A percentile compares a stretch with the other conserved stretches of the same genome.
Evolutionary conservation across 1,140 invertebrate genomes (phyloP).

Genomic region (Drosophila carrolli): DNA sequence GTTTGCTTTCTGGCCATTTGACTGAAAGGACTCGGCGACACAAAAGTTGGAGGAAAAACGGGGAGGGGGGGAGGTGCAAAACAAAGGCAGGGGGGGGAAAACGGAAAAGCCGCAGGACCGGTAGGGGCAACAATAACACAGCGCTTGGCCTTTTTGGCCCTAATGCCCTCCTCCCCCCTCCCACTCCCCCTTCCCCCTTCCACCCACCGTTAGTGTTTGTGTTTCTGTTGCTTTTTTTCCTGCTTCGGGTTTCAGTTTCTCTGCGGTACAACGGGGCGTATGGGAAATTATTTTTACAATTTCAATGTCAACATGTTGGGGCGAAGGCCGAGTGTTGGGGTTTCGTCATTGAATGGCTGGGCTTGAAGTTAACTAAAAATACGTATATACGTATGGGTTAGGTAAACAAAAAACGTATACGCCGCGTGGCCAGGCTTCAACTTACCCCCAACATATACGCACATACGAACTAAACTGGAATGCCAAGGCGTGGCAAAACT

Average conservation of each 20-base stretch:
- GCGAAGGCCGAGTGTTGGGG: slow-evolving; percentile 53
- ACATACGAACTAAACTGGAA: slow-evolving; percentile 6
- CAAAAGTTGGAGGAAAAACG: slow-evolving; percentile 16
- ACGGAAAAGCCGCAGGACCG: slow-evolving; percentile 33
- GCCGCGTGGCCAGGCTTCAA: slow-evolving; percentile 19
- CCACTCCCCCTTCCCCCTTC: too few relatives aligned
- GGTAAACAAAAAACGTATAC: slow-evolving; percentile 7
- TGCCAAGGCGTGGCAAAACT: slow-evolving; percentile 33
- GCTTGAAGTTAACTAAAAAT: slow-evolving; percentile 52
- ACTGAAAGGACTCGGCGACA: slow-evolving; percentile 62
- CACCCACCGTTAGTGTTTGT: background rate
- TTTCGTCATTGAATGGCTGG: background rate
- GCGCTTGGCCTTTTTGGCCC: slow-evolving; percentile 60
- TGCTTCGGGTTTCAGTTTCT: slow-evolving; percentile 11
- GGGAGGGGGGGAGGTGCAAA: background rate
- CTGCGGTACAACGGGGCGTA: slow-evolving; percentile 34
- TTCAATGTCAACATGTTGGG: slow-evolving; percentile 72
- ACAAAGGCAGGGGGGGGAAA: slow-evolving; percentile 4
- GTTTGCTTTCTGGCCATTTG: slow-evolving; percentile 61
- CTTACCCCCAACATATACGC: background rate
- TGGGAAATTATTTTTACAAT: slow-evolving; percentile 77
- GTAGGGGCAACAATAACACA: slow-evolving; percentile 21
- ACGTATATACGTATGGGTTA: slow-evolving; percentile 9
- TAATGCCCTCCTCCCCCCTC: slow-evolving; percentile 1
- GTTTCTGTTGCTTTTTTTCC: slow-evolving; percentile 2